Conservation (phyloP, 2,888 invertebrate genomes). For the Perithous albicinctus region DNA sequence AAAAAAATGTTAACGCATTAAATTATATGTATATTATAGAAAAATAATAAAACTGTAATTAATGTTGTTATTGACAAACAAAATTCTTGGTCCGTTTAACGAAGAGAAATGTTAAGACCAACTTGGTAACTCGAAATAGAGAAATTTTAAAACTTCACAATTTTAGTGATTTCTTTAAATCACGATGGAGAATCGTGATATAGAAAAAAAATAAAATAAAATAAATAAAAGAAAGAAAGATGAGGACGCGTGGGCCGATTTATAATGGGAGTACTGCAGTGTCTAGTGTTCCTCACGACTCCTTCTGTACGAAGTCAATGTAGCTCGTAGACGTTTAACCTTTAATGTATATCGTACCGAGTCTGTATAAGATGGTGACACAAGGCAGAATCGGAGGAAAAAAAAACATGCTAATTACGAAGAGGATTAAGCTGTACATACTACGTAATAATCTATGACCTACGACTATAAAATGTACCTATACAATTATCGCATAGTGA, state of each 20-base stretch:
- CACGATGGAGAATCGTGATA: too few relatives aligned
- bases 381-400: slow-evolving; percentile 31
- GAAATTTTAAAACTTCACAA: background rate
- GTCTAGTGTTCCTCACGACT: slow-evolving; percentile 74
- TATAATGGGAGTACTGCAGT: slow-evolving; percentile 54
- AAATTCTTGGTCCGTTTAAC: background rate
- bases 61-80: background rate
- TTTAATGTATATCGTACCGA: slow-evolving; percentile 50
- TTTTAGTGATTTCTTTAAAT: background rate
- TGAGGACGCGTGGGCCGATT: slow-evolving; percentile 45
- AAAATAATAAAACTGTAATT: slow-evolving; percentile 1
- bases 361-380: slow-evolving; percentile 26
- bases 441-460: slow-evolving; percentile 47
- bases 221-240: slow-evolving; percentile 12
- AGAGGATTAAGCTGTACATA: slow-evolving; percentile 21
- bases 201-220: background rate
- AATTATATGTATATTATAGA: background rate
- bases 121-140: background rate
- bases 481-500: slow-evolving; percentile 57
- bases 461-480: slow-evolving; percentile 56
- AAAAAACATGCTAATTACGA: slow-evolving; percentile 27
- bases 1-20: background rate
- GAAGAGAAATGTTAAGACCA: background rate
- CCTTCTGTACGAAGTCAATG: slow-evolving; percentile 76
- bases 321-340: slow-evolving; percentile 68